A percentile compares a stretch with the other conserved stretches of the same genome.
These are phyloP conservation scores for Callospermophilus lateralis DNA, from an alignment of 2,113 vertebrate species.

Conservation along the genomic window DNA sequence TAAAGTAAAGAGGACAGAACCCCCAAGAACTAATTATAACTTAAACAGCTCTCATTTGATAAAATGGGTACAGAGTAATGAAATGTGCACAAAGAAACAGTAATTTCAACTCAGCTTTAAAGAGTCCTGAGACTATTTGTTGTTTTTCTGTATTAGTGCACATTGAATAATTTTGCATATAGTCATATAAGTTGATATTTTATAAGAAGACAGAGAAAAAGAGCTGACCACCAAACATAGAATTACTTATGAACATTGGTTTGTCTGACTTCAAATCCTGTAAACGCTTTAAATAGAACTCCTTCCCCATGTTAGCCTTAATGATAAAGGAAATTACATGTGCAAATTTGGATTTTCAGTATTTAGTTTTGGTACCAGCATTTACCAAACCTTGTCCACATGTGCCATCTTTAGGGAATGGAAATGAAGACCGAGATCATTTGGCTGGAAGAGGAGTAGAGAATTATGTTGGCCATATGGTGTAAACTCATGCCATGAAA, in stretches of 20 bases:
- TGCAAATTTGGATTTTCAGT: not conserved
- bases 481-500: not conserved
- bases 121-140: conserved; percentile 39
- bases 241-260: not conserved
- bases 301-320: not conserved
- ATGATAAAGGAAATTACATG: not conserved
- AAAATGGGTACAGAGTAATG: conserved; percentile 64
- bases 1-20: conserved; percentile 18
- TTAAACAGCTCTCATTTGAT: conserved; percentile 46
- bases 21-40: conserved; percentile 72
- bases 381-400: not conserved
- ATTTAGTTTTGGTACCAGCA: not conserved
- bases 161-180: not conserved
- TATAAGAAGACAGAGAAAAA: not conserved
- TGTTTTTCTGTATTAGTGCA: not conserved
- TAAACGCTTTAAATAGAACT: not conserved
- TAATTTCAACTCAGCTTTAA: conserved; percentile 53
- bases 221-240: not conserved
- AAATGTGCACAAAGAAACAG: conserved; percentile 62
- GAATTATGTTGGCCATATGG: conserved; percentile 18
- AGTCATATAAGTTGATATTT: not conserved
- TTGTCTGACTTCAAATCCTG: not conserved
- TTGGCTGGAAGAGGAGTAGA: conserved; percentile 2
- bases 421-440: conserved; percentile 43
- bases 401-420: not conserved